Base-by-base conservation (phyloP, 2,113 vertebrate species). In the Carettochelys insculpta region DNA sequence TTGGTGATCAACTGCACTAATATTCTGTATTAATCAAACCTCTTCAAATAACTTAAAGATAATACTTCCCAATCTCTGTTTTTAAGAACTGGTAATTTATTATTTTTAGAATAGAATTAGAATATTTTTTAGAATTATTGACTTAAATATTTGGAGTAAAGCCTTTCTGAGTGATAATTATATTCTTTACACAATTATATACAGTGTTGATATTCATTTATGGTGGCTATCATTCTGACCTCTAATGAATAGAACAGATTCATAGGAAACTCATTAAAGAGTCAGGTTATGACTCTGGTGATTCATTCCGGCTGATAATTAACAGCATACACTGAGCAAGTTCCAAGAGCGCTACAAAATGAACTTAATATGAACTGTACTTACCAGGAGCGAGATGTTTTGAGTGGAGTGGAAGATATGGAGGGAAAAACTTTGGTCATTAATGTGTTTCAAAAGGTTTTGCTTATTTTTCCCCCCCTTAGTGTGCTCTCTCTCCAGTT, bases 231-330 rank as follows among this genome's bases (percentile, higher is more conserved):
- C 95, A 96, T 17, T 96, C 79, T 96, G 96, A 96, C 94, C 96
- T 96, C 93, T 83, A 86, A 85, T 17, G 52, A 97, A 83, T 3
- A 91, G 91, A 95, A 47, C 80, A 94, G 94, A 85, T 95, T 96
- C 93, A 94, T 80, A 90, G 82, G 88, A 92, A 94, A 80, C 87
- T 96, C 95, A 95, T 96, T 96, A 93, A 90, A 78, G 89, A 97
- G 92, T 77, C 86, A 45, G 83, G 87, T 56, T 80, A 88, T 43
- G 92, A 93, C 92, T 92, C 83, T 14, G 54, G 79, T 53, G 54
- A 93, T 94, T 94, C 89, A 51, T 52, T 90, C 83, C 22, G 13
- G 11, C 90, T 96, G 89, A 52, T 94, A 96, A 95, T 96, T 95
- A 97, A 90, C 53, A 89, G 82, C 22, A 43, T 41, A 52, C 6